Conservation (phyloP, 2,888 invertebrate genomes). For the Parapristionchus giblindavisi region DNA sequence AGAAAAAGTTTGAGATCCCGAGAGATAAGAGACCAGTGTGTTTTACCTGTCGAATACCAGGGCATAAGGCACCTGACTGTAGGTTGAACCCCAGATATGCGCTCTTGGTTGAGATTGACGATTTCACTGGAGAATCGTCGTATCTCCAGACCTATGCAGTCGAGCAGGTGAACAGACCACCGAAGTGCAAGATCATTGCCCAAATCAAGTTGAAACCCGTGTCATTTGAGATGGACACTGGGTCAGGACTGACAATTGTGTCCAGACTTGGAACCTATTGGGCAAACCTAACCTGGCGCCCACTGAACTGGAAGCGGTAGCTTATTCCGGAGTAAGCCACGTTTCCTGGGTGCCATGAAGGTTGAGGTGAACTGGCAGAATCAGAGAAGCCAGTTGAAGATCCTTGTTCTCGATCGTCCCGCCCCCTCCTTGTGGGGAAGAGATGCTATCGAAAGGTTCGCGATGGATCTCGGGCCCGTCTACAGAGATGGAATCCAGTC, state of each 20-base stretch:
- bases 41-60: not conserved
- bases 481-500: constrained; percentile 10
- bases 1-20: too few species aligned
- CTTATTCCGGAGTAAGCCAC: constrained; percentile 26
- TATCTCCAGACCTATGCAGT: too few species aligned
- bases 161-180: not conserved
- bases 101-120: too few species aligned
- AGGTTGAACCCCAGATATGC: too few species aligned
- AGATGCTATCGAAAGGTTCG: constrained; percentile 32
- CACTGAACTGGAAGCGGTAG: not conserved
- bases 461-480: constrained; percentile 27
- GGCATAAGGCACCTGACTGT: not conserved
- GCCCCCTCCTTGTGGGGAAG: constrained; percentile 29
- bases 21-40: too few species aligned
- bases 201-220: not conserved
- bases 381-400: not conserved
- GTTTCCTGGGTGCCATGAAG: constrained; percentile 19
- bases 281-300: not conserved
- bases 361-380: not conserved
- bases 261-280: constrained; percentile 13
- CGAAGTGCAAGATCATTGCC: not conserved
- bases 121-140: too few species aligned
- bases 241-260: constrained; percentile 16
- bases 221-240: constrained; percentile 33
- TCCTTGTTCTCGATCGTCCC: constrained; percentile 13